Percentiles rank a stretch among this genome's conserved stretches.
Evolutionary conservation across 2,888 invertebrate genomes (phyloP).

Genomic region (Adela reaumurella): DNA sequence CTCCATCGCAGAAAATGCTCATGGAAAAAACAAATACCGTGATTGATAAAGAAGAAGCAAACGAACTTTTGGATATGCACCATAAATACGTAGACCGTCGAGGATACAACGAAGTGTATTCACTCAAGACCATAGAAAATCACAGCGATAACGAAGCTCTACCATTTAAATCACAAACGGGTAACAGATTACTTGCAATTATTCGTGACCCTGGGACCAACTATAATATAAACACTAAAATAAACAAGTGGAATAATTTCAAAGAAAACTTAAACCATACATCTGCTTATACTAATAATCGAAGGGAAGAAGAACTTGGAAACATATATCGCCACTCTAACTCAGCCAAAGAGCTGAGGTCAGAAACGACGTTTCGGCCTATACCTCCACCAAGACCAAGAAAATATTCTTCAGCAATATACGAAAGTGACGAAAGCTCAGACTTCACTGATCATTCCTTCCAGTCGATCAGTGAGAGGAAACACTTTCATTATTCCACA

Average conservation of each 20-base stretch:
- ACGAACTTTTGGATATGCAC: slow-evolving; percentile 65
- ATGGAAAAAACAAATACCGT: slow-evolving; percentile 52
- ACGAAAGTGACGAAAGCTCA: slow-evolving; percentile 45
- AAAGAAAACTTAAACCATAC: slow-evolving; percentile 15
- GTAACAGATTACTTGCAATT: slow-evolving; percentile 60
- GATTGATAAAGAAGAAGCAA: slow-evolving; percentile 51
- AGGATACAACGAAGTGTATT: slow-evolving; percentile 47
- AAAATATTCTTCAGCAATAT: slow-evolving; percentile 33
- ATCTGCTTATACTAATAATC: slow-evolving; percentile 13
- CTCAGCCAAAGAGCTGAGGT: slow-evolving; percentile 15
- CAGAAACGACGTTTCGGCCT: slow-evolving; percentile 23
- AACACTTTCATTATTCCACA: slow-evolving; percentile 42
- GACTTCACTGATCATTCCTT: slow-evolving; percentile 37
- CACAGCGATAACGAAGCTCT: slow-evolving; percentile 16
- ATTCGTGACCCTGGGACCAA: slow-evolving; percentile 52
- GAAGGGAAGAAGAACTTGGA: slow-evolving; percentile 13
- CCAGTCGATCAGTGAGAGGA: slow-evolving; percentile 34
- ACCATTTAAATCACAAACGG: slow-evolving; percentile 51
- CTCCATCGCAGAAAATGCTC: slow-evolving; percentile 66
- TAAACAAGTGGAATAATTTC: slow-evolving; percentile 17
- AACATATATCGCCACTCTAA: slow-evolving; percentile 14
- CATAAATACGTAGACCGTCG: slow-evolving; percentile 65
- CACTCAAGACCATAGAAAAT: slow-evolving; percentile 8
- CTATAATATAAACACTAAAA: slow-evolving; percentile 24
- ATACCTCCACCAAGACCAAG: slow-evolving; percentile 39